Base-by-base conservation (phyloP, 2,113 vertebrate genomes). In the Delphinus delphis region DNA sequence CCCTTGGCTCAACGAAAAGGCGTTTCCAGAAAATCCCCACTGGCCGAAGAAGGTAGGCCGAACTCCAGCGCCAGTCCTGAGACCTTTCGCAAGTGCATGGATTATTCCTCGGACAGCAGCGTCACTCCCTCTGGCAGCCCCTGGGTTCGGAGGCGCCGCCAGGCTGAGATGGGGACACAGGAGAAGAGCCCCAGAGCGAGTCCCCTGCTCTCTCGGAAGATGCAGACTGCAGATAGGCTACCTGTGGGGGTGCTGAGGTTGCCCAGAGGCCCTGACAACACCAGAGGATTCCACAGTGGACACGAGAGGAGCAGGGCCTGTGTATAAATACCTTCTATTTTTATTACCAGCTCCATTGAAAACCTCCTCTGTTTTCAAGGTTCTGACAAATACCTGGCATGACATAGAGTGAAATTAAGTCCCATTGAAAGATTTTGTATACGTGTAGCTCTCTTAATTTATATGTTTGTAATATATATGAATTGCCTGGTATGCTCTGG, bases 101-200 rank as follows among this genome's bases (percentile, higher is more conserved):
- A 99, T 98, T 99, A 99, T 96, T 99, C 99, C 41, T 99, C 99
- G 0, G 99, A 99, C 93, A 99, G 99, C 98, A 99, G 99, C 70
- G 96, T 98, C 95, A 99, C 99, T 0, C 99, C 99, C 11, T 99
- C 99, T 0, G 99, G 99, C n/a, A 99, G 99, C 94, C 99, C 99
- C 0, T 99, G 99, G 99, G 99, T 99, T 8, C 99, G 99, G 94
- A 99, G 99, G n/a, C 99, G 99, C 79, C 98, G 99, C 93, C 99
- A 99, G 96, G 99, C 98, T 0, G 98, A 98, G 83, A 98, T 99
- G 96, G 98, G 99, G 0, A 99, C 99, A 0, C 99, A 99, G 97
- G 99, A 99, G 98, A 99, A 98, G 97, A 99, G 99, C 73, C 99
- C 99, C 0, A 97, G 98, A 1, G 99, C 99, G 2, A 99, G 99